A percentile compares a stretch with the other conserved stretches of the same genome.
phyloP scores from a whole-genome alignment of 2,797 vertebrate genomes.

The Telmatherina bonti region DNA sequence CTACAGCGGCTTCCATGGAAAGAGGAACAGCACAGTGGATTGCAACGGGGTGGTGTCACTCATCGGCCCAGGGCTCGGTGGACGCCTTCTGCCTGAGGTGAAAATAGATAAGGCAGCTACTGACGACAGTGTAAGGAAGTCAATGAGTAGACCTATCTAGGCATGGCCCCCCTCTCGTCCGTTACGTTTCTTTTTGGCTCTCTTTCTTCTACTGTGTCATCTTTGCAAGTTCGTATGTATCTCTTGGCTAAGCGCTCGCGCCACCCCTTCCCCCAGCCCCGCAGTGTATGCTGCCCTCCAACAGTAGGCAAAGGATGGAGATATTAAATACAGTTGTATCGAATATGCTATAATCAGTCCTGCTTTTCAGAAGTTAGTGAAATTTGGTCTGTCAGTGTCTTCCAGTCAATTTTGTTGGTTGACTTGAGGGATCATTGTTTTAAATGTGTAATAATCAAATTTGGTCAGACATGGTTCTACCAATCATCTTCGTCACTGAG shows the following conservation, averaged over 20 bases:
- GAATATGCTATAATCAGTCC: conserved; percentile 44
- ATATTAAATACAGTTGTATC: conserved; percentile 40
- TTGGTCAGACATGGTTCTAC: conserved; percentile 20
- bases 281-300: conserved; percentile 82
- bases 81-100: conserved; percentile 99
- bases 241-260: conserved; percentile 81
- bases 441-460: conserved; percentile 57
- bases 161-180: conserved; percentile 84
- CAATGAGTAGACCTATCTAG: conserved; percentile 87
- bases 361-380: conserved; percentile 38
- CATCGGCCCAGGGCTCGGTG: conserved; percentile 93
- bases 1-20: conserved; percentile 95
- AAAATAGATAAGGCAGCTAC: conserved; percentile 98
- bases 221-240: conserved; percentile 84
- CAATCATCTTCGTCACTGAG: conserved; percentile 10
- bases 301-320: conserved; percentile 79
- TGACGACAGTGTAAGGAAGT: conserved; percentile 90
- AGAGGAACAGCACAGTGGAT: conserved; percentile 98
- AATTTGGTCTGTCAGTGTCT: conserved; percentile 72
- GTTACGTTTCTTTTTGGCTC: conserved; percentile 73
- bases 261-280: conserved; percentile 73
- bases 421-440: conserved; percentile 63
- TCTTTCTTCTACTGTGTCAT: conserved; percentile 76
- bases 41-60: conserved; percentile 99
- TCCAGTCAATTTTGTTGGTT: conserved; percentile 66